Base-by-base conservation (phyloP, 2,797 vertebrate species). In the Coreius guichenoti region DNA sequence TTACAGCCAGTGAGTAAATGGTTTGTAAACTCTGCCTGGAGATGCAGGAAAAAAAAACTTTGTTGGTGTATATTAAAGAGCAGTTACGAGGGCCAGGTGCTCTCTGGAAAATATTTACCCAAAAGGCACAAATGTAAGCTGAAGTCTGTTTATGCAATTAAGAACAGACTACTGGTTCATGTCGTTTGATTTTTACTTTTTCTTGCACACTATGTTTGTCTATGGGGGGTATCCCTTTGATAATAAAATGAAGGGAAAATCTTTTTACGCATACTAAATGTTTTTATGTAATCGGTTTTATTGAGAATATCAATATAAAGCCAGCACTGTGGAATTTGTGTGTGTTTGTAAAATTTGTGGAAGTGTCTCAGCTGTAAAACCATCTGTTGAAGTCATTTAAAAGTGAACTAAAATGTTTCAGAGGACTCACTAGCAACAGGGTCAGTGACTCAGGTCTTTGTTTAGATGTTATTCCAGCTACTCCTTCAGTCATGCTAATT, bases 1-100 rank as follows among this genome's bases (percentile, higher is more conserved):
- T 85, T 51, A 84, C 73, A 63, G 86, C 72, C 45, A 67, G 65
- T n/a, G 31, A 49, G 54, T 82, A 67, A 87, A 87, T 74, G 58
- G 83, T 82, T 82, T 85, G 74, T 77, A 76, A 63, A 43, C 49
- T 82, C 76, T 83, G 78, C 73, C 83, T 65, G n/a, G 14, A 72
- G 58, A 58, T 83, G 63, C 49, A 33, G 21, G 63, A 3, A 0
- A 8, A 56, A 56, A 79, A 79, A 73, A 49, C 47, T n/a, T 36
- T 9, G 39, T 26, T 69, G 29, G 33, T 81, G n/a, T 72, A 13
- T 43, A 72, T 78, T 82, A 77, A 82, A 58, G 29, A 69, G 47
- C 76, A 70, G 39, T 65, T 67, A 65, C 4, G 58, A 65, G n/a
- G 77, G 31, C 23, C 84, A 89, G 83, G 86, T 89, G 70, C 65